These are phyloP conservation scores for Geopemphigus sp. DNA, from an alignment of 1,140 invertebrate genomes.

Conservation along the genomic window DNA sequence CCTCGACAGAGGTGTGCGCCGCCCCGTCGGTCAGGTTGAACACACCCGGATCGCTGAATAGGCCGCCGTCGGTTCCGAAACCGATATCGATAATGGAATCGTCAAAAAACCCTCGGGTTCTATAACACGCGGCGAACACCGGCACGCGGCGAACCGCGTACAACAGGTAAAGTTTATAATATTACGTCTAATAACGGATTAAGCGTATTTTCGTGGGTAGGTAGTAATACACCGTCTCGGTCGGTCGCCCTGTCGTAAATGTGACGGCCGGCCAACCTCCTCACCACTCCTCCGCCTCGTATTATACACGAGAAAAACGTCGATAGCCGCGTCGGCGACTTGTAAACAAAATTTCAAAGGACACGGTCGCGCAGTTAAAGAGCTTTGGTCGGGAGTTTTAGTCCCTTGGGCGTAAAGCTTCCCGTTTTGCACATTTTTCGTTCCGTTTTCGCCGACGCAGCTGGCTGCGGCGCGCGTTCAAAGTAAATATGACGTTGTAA, in stretches of 20 bases:
- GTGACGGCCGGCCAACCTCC: neutral
- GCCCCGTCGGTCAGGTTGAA: no score
- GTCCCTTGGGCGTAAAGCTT: conserved; percentile 12
- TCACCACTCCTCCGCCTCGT: no score
- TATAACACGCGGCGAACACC: no score
- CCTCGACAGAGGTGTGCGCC: no score
- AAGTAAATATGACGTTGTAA: neutral
- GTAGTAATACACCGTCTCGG: neutral
- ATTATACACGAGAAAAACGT: conserved; percentile 14
- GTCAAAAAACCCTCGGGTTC: no score
- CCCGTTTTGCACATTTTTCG: neutral
- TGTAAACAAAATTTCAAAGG: conserved; percentile 38
- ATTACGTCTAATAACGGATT: no score
- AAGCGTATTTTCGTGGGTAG: no score
- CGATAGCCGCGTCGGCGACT: conserved; percentile 21
- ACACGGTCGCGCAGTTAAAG: conserved; percentile 4
- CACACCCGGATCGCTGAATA: no score
- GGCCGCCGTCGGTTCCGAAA: no score
- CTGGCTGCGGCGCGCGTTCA: neutral
- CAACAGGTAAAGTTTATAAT: no score
- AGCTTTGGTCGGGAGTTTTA: neutral
- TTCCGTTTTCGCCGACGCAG: neutral
- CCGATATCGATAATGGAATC: no score
- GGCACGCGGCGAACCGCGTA: no score
- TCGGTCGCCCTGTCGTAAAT: neutral